Conservation (phyloP, 2,888 invertebrate genomes). For the Lycaena phlaeas region DNA sequence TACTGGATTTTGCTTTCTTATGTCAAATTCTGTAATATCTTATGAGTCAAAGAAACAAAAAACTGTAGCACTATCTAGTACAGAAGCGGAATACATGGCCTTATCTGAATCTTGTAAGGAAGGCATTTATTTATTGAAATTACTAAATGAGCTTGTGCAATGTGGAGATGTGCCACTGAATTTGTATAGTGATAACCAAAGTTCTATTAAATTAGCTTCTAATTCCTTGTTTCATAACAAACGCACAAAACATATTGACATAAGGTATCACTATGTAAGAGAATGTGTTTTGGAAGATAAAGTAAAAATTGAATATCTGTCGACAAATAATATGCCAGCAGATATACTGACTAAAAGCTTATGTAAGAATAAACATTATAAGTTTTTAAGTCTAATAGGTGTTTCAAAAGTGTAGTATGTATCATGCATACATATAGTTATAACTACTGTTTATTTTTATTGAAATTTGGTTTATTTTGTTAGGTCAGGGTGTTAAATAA, state of each 20-base stretch:
- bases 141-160: neutral
- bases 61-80: neutral
- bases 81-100: neutral
- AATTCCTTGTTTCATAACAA: constrained; percentile 11
- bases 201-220: neutral
- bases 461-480: no score
- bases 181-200: neutral
- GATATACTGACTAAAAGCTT: constrained; percentile 9
- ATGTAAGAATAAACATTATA: constrained; percentile 7
- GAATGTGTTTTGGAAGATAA: neutral
- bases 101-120: neutral
- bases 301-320: constrained; percentile 9
- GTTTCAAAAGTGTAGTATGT: no score
- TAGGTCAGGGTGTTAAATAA: no score
- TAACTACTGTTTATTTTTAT: no score
- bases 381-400: no score
- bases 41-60: neutral
- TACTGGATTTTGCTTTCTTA: neutral
- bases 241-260: constrained; percentile 7
- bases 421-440: no score
- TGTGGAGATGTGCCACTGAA: neutral
- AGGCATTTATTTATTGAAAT: neutral
- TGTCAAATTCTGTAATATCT: neutral
- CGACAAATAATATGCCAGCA: constrained; percentile 8
- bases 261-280: constrained; percentile 8